A percentile compares a stretch with the other conserved stretches of the same genome.
Evolutionary conservation across 1,140 invertebrate species (phyloP).

Genomic region (Asbolus verrucosus): DNA sequence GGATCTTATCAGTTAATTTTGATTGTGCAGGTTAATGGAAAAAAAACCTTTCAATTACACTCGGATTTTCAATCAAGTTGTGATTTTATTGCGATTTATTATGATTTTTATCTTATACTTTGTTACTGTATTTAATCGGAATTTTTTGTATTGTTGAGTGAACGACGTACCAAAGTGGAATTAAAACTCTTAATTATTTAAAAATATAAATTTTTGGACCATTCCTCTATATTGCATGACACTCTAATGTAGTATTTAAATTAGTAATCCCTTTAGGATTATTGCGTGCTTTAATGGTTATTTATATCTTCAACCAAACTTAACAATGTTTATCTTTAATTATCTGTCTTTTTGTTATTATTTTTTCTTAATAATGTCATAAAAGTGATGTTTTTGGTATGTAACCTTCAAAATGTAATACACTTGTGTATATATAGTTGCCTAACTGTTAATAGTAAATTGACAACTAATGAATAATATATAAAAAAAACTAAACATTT

Average conservation of each 20-base stretch:
- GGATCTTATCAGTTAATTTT: too few species aligned
- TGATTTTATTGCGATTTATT: neutral
- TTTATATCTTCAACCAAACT: conserved; percentile 9
- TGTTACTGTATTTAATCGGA: neutral
- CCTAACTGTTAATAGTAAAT: too few species aligned
- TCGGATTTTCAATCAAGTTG: too few species aligned
- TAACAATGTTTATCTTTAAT: neutral
- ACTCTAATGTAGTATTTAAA: conserved; percentile 14
- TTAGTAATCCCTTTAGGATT: conserved; percentile 18
- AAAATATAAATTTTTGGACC: neutral
- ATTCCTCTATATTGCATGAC: conserved; percentile 26
- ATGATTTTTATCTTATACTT: neutral
- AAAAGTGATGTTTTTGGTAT: too few species aligned
- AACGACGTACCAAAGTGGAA: neutral
- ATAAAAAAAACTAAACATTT: too few species aligned
- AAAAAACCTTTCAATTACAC: too few species aligned
- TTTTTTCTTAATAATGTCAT: neutral
- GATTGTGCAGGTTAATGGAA: too few species aligned
- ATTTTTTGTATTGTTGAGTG: neutral
- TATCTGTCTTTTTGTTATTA: neutral
- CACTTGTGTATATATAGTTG: neutral
- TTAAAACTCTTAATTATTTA: conserved; percentile 17
- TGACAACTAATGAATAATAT: too few species aligned
- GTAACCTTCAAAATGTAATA: too few species aligned
- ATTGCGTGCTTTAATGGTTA: conserved; percentile 8